phyloP scores from a whole-genome alignment of 1,140 invertebrate species.

The Meloidogyne hapla region DNA sequence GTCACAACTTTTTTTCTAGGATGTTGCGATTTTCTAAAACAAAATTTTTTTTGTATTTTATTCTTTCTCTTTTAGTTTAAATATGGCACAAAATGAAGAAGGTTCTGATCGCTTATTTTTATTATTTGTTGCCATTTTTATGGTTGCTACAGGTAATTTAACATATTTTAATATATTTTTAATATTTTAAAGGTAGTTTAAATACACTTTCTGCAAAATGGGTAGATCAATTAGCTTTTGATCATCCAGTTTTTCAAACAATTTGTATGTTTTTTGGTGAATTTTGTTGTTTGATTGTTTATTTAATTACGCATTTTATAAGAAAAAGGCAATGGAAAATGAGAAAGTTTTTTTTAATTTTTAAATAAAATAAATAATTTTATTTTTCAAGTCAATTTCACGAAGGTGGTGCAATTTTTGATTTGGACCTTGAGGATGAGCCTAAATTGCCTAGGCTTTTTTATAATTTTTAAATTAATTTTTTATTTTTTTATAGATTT shows the following conservation, averaged over 20 bases:
- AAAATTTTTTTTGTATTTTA: too few species aligned
- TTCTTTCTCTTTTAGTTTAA: neutral
- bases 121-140: slow-evolving; percentile 47
- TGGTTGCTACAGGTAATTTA: slow-evolving; percentile 36
- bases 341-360: slow-evolving; percentile 10
- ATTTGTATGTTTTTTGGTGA: slow-evolving; percentile 63
- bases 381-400: slow-evolving; percentile 16
- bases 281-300: slow-evolving; percentile 59
- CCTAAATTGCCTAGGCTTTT: slow-evolving; percentile 46
- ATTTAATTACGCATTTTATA: slow-evolving; percentile 50
- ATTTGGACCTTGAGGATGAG: slow-evolving; percentile 57
- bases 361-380: neutral
- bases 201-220: slow-evolving; percentile 63
- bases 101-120: slow-evolving; percentile 32
- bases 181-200: slow-evolving; percentile 30
- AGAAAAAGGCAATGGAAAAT: slow-evolving; percentile 31
- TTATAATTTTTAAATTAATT: slow-evolving; percentile 45
- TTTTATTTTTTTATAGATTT: slow-evolving; percentile 69
- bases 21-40: too few species aligned
- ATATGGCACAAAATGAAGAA: slow-evolving; percentile 23
- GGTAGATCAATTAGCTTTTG: slow-evolving; percentile 55
- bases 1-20: too few species aligned
- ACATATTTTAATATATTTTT: neutral
- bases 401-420: slow-evolving; percentile 45
- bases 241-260: slow-evolving; percentile 61